Base-by-base conservation (phyloP, 1,140 invertebrate species). In the Drosophila sproati region DNA sequence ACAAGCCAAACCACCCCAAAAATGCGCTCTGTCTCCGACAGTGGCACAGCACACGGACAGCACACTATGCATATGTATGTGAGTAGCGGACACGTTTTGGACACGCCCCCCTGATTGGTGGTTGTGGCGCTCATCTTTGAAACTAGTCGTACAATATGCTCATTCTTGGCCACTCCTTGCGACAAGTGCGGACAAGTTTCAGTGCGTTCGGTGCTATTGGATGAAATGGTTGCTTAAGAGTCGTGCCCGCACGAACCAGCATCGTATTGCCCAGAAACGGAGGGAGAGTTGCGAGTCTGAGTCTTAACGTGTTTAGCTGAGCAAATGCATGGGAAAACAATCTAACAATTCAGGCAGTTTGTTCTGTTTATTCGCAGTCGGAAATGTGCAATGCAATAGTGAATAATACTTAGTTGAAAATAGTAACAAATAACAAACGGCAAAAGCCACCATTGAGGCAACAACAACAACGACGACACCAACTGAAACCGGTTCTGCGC, bases 201-300 rank as follows among this genome's bases (percentile, higher is more conserved):
- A 91, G 90, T 91, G 73, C 90, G 75, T 78, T 79, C 90, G 82
- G 90, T 85, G 82, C 86, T 86, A 91, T 86, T 91, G 90, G 88
- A 91, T 91, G 83, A 80, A 88, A 77, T 91, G 89, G 88, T 81
- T 80, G 77, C n/a, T 57, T 78, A 37, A 85, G 71, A 68, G 56
- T 83, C 81, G 81, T 82, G 77, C 64, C 35, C 80, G 80, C 80
- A 82, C 83, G 83, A 86, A 86, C 76, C 83, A 61, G 51, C 72
- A 51, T 74, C 72, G 72, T 74, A 57, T 66, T 68, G 71, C 50
- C 72, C 57, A 52, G 20, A 51, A 41, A 41, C 66, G 62, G 60
- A 73, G 69, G 57, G 73, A 60, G 62, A 78, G 60, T 71, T 66
- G 62, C 74, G 61, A 61, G 61, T 70, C 72, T 74, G 72, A 74